phyloP scores from a whole-genome alignment of 2,888 invertebrate genomes.

The Scelioninae gen. 2 region DNA sequence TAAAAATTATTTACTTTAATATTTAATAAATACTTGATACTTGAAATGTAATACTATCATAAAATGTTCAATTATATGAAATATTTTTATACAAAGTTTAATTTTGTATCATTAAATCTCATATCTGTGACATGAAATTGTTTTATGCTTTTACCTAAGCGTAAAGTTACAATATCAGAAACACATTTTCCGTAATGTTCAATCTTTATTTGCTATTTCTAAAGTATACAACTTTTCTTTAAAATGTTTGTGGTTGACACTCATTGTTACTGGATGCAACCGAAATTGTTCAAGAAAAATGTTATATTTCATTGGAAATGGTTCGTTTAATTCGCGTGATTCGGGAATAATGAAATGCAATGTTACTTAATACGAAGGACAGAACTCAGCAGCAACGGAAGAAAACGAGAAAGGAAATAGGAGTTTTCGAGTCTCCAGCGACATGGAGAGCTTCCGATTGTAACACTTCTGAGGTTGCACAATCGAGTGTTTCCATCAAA shows the following conservation, averaged over 20 bases:
- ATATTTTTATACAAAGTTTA: too few species aligned
- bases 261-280: slow-evolving; percentile 45
- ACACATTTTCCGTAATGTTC: slow-evolving; percentile 28
- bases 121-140: background rate
- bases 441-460: slow-evolving; percentile 72
- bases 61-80: too few species aligned
- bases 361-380: slow-evolving; percentile 48
- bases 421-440: slow-evolving; percentile 57
- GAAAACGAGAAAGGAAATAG: slow-evolving; percentile 50
- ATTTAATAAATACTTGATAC: too few species aligned
- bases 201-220: slow-evolving; percentile 26
- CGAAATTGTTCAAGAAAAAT: slow-evolving; percentile 23
- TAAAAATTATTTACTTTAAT: too few species aligned
- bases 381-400: slow-evolving; percentile 30
- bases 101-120: too few species aligned
- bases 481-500: slow-evolving; percentile 71
- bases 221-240: slow-evolving; percentile 29
- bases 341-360: slow-evolving; percentile 36
- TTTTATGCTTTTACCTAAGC: background rate
- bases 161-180: slow-evolving; percentile 5
- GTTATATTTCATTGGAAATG: slow-evolving; percentile 34
- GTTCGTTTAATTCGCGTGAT: slow-evolving; percentile 42
- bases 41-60: too few species aligned
- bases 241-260: slow-evolving; percentile 38
- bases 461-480: slow-evolving; percentile 69